phyloP scores from a whole-genome alignment of 2,888 invertebrate genomes.

The Caradrina clavipalpis region DNA sequence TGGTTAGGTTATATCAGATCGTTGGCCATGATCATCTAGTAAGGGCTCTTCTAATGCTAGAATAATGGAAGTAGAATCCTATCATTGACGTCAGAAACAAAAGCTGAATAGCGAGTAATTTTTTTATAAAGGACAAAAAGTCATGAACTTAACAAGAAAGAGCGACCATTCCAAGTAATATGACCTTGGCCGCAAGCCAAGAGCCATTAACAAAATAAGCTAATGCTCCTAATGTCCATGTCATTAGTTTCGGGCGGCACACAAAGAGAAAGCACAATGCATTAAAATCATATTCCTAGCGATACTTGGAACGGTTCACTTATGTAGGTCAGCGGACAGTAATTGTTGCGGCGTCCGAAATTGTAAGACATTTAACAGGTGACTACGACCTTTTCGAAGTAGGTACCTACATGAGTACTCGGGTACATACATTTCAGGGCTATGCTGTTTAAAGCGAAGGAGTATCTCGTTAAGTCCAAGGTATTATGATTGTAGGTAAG shows the following conservation, averaged over 20 bases:
- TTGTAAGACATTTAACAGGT: slow-evolving; percentile 46
- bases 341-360: slow-evolving; percentile 50
- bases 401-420: neutral
- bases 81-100: slow-evolving; percentile 1
- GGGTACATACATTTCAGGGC: slow-evolving; percentile 37
- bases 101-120: neutral
- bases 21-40: neutral
- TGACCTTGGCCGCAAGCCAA: slow-evolving; percentile 45
- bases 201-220: slow-evolving; percentile 31
- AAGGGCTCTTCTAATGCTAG: neutral
- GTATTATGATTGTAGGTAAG: slow-evolving; percentile 22
- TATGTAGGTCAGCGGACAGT: slow-evolving; percentile 50
- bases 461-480: slow-evolving; percentile 10
- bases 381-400: slow-evolving; percentile 39
- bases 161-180: slow-evolving; percentile 7
- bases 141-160: slow-evolving; percentile 16
- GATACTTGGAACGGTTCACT: slow-evolving; percentile 12
- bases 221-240: slow-evolving; percentile 32
- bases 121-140: slow-evolving; percentile 38
- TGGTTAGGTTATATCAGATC: neutral
- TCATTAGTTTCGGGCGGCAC: slow-evolving; percentile 4
- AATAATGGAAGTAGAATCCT: neutral
- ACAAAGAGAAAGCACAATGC: slow-evolving; percentile 48
- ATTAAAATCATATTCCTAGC: slow-evolving; percentile 30
- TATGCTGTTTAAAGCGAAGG: slow-evolving; percentile 28